Conservation (phyloP, 1,140 invertebrate genomes). For the Apis florea region DNA sequence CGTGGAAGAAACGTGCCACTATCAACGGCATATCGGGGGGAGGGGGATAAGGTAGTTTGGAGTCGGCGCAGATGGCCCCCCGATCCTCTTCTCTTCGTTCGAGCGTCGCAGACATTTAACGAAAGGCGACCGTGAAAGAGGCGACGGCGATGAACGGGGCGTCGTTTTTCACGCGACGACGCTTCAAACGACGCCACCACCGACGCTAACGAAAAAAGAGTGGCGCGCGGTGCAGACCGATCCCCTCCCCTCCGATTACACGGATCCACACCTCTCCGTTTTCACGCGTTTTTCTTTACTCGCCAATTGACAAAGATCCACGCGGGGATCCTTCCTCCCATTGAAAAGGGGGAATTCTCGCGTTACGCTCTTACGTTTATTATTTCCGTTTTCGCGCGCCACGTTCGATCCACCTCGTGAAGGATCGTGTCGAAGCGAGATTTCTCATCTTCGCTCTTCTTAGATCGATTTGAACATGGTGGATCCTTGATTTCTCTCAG, state of each 20-base stretch:
- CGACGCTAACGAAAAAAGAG: slow-evolving; percentile 28
- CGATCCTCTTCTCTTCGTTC: slow-evolving; percentile 39
- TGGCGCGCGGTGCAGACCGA: slow-evolving; percentile 21
- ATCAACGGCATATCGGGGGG: neutral
- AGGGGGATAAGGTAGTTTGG: neutral
- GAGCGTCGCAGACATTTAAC: slow-evolving; percentile 59
- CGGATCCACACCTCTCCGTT: neutral
- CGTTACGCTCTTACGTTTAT: slow-evolving; percentile 10
- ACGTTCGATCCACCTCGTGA: too few species aligned
- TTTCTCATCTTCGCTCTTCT: neutral
- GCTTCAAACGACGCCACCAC: neutral
- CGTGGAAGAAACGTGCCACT: slow-evolving; percentile 15
- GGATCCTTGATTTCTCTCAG: too few species aligned
- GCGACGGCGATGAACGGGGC: slow-evolving; percentile 52
- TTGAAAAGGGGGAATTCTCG: slow-evolving; percentile 2
- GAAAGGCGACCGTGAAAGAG: slow-evolving; percentile 54
- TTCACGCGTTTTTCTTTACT: slow-evolving; percentile 3
- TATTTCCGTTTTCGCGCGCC: neutral
- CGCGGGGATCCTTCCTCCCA: neutral
- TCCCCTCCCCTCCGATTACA: slow-evolving; percentile 2
- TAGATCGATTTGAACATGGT: too few species aligned
- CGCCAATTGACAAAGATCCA: slow-evolving; percentile 26
- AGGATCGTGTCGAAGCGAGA: neutral
- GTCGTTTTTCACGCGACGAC: slow-evolving; percentile 33
- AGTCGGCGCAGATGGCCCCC: slow-evolving; percentile 31